Evolutionary conservation across 2,888 invertebrate species (phyloP), one percentile per base, ranked within the genome.

Genomic region (Scaptomyza caliginosa): DNA sequence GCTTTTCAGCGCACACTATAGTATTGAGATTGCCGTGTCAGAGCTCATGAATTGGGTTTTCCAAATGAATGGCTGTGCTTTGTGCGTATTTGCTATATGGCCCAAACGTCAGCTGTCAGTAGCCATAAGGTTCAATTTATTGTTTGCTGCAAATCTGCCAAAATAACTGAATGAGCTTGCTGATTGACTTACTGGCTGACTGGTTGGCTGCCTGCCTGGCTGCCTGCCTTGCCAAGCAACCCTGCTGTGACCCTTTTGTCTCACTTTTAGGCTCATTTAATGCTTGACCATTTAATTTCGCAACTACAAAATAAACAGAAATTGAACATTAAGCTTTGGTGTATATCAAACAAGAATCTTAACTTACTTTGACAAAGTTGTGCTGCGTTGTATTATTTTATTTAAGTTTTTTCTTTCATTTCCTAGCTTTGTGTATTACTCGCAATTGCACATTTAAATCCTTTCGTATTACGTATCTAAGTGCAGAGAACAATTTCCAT

Each of bases 51-150:
- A 77, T 77, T 63, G 73, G 54, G 51, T 59, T 67, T 83, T 68
- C 77, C 74, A 67, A 72, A 55, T 64, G 66, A 74, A 66, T 74
- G 67, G 39, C 34, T 58, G 54, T 28, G 24, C 21, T 30, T 52
- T 59, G 60, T 54, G 48, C 19, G 32, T 46, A 42, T 48, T 56
- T 50, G 59, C 26, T 55, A 55, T 57, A 54, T 45, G 66, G 54
- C 62, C 57, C 69, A 50, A 84, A 59, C 69, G 75, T 78, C 82
- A 81, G 78, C 80, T 84, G 85, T 80, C 85, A 80, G 62, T 76
- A 67, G 67, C 74, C 74, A 74, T 78, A 84, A 78, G 67, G 77
- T 79, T 78, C 56, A 63, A 62, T 74, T 82, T 81, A 78, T 84
- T 81, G 82, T 81, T 77, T 54, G 65, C 57, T 55, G 64, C 56